Evolutionary conservation across 1,140 invertebrate species (phyloP), one percentile per base, ranked within the genome.

Genomic region (Heliconius congener): DNA sequence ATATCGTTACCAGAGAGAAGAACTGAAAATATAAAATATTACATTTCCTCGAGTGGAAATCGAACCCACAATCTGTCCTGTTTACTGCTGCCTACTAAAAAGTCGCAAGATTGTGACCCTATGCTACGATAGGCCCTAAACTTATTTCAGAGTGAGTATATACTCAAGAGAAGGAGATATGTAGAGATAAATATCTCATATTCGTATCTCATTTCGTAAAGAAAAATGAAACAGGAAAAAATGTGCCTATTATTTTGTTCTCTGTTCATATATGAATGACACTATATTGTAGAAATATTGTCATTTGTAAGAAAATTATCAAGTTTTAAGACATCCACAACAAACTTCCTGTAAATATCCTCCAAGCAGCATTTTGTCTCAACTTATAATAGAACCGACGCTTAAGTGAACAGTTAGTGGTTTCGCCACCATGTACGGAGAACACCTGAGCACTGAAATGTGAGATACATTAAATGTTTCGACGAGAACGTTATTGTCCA

Each of bases 391-490:
- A 57, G 42, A 37, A 50, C 73, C 34, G 76, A 55, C 8, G 72
- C 57, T 78, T 78, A 50, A 74, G 71, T 74, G 71, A 70, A 78
- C 71, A 78, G 71, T 78, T 73, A 74, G 72, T 46, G 57, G 42
- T 50, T 42, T 70, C 74, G 52, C 9, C 71, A 57, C 55, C 55
- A 74, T 23, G 70, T 13, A 39, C 70, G 70, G 13, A 19, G 37
- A 74, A 19, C 72, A 78, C 77, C 77, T 78, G 77, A 78, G 77
- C 73, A 23, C 77, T 78, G 77, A 78, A 74, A 66, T 78, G 72
- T 73, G 77, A 74, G 71, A 23, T 23, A 66, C 55, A 78, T 78
- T 78, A 78, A 27, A 23, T 34, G 27, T 73, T 74, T 78, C 57
- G 77, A 73, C 57, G 70, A 50, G 77, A 71, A 37, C 30, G 50